phyloP scores from a whole-genome alignment of 2,113 vertebrate genomes.

The Ondatra zibethicus region DNA sequence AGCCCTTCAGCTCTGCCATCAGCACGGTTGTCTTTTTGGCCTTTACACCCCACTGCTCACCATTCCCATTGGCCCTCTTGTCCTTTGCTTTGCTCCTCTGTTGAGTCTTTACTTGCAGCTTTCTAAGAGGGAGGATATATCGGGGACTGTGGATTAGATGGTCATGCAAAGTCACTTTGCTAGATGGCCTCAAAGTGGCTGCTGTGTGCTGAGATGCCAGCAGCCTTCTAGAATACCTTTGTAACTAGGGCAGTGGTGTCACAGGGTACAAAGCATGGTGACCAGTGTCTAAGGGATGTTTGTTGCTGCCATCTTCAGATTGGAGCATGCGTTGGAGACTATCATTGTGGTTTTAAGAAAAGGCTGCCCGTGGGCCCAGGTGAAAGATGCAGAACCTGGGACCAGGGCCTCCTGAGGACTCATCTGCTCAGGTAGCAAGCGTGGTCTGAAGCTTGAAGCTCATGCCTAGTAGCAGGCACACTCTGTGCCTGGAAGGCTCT shows the following conservation, averaged over 20 bases:
- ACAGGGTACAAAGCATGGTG: slow-evolving; percentile 59
- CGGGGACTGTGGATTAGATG: not conserved
- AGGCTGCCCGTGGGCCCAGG: fast-evolving
- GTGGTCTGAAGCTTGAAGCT: not conserved
- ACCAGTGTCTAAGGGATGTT: not conserved
- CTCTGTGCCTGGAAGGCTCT: not conserved
- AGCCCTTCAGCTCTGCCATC: not conserved
- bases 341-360: not conserved
- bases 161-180: not conserved
- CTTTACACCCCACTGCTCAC: fast-evolving
- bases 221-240: not conserved
- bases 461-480: not conserved
- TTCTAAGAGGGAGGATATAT: fast-evolving
- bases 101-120: not conserved
- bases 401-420: no score
- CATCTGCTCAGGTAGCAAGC: not conserved
- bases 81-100: not conserved
- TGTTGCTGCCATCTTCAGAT: not conserved
- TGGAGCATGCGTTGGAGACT: fast-evolving
- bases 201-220: not conserved
- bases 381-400: not conserved
- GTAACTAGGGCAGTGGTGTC: not conserved
- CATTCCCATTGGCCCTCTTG: not conserved
- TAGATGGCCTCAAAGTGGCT: not conserved
- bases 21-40: not conserved